Base-by-base conservation (phyloP, 2,113 vertebrate genomes). In the Hydrolagus affinis region DNA sequence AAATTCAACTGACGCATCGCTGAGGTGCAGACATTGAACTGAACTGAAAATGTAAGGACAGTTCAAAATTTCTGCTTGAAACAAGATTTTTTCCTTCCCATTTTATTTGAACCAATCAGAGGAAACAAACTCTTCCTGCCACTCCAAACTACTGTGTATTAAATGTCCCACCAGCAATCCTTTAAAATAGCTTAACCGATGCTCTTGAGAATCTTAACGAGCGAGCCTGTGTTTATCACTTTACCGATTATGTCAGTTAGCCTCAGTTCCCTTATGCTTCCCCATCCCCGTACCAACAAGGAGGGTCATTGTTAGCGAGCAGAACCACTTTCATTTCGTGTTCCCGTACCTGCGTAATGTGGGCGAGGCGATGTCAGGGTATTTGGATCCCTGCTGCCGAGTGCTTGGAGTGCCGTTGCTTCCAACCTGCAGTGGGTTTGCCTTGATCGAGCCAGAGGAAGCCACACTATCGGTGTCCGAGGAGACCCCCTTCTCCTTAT, bases 401-500 rank as follows among this genome's bases (percentile, higher is more conserved):
- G 94, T 88, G 10, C 93, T 91, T 87, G 95, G 94, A 85, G 95
- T 90, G 1, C 92, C 92, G 17, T 90, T 92, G 86, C 94, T 91
- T 83, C 91, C 90, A 0, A 94, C 86, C 88, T 95, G 96, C 72
- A 93, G 89, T 0, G 91, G 93, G 87, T 93, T 96, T 80, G 94
- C 88, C 91, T 96, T 96, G 86, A 95, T 91, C 0, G 94, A 95
- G 91, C 92, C 94, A 89, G 93, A 93, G 88, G 95, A 94, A 87
- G 94, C 91, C 86, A 95, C 93, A 11, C 91, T 95, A 89, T 98
- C 96, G 0, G 90, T 90, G 89, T 95, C 95, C 0, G 96, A 96
- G 0, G 95, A 94, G 86, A 96, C 96, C 57, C 97, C 97, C 92
- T 99, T 99, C 90, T 99, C 98, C 86, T 96, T 96, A 88, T 99